Evolutionary conservation across 2,113 vertebrate species (phyloP).

Genomic region (Sterna hirundo): DNA sequence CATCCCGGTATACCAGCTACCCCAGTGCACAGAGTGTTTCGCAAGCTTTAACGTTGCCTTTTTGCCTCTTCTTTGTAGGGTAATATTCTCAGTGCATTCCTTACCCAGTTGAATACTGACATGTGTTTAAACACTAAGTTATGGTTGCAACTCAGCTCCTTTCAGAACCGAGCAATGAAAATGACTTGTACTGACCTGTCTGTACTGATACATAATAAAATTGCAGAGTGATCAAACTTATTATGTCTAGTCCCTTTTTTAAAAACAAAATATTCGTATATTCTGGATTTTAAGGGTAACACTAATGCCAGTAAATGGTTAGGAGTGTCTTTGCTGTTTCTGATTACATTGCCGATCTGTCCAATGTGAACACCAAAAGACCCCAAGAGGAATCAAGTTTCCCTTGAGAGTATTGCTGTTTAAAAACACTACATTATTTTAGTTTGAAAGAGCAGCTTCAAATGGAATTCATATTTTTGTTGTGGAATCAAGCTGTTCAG

Average conservation of each 20-base stretch:
- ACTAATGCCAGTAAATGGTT: not conserved
- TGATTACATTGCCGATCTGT: not conserved
- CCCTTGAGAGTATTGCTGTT: not conserved
- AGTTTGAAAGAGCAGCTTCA: not conserved
- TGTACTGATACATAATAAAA: slow-evolving; percentile 57
- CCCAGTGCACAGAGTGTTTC: not conserved
- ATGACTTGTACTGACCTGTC: not conserved
- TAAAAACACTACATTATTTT: not conserved
- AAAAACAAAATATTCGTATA: not conserved
- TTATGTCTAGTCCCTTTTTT: not conserved
- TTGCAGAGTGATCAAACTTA: not conserved
- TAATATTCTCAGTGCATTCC: not conserved
- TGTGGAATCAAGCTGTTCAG: not conserved
- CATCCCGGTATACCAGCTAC: not conserved
- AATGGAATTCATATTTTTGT: not conserved
- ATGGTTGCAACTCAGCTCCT: not conserved
- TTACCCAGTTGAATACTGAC: not conserved
- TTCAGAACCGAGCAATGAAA: not conserved
- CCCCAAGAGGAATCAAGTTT: not conserved
- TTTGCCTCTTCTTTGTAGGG: slow-evolving; percentile 13
- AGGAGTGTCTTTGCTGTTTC: not conserved
- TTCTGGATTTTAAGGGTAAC: not conserved
- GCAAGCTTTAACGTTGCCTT: not conserved
- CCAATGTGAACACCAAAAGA: not conserved
- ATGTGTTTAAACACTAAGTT: not conserved